Conservation (phyloP, 2,113 vertebrate species). For the Budorcas taxicolor region DNA sequence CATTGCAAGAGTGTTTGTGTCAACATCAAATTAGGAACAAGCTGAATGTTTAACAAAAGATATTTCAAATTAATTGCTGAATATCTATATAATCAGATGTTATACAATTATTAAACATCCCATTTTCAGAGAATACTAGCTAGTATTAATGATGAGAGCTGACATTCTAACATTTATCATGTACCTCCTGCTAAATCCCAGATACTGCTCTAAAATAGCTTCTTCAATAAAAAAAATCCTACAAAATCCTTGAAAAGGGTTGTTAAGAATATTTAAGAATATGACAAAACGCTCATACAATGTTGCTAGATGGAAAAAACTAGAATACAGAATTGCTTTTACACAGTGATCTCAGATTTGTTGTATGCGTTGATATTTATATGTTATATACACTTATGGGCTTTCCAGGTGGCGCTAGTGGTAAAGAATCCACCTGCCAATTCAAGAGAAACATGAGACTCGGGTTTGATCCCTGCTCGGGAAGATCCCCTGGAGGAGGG, state of each 20-base stretch:
- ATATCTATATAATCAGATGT: background rate
- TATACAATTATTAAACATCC: background rate
- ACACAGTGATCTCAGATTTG: background rate
- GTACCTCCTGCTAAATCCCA: background rate
- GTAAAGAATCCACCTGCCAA: background rate
- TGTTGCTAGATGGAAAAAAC: background rate
- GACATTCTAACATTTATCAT: background rate
- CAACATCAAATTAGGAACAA: background rate
- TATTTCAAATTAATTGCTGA: background rate
- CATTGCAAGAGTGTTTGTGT: background rate
- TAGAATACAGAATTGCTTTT: background rate
- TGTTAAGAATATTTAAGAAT: background rate
- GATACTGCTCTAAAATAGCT: conserved; percentile 19
- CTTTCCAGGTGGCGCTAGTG: background rate
- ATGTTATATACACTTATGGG: background rate
- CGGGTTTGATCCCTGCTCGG: accelerated
- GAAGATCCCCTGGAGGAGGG: background rate
- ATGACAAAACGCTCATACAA: background rate
- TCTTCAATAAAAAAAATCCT: background rate
- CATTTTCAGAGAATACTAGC: background rate
- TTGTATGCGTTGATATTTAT: background rate
- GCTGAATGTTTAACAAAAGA: background rate
- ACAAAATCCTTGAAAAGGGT: background rate
- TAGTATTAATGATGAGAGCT: background rate
- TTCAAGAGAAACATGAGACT: background rate